Percentiles rank a stretch among this genome's conserved stretches.
Conservation (phyloP, 2,888 invertebrate genomes). For the Brachynemurus nebulosus region DNA sequence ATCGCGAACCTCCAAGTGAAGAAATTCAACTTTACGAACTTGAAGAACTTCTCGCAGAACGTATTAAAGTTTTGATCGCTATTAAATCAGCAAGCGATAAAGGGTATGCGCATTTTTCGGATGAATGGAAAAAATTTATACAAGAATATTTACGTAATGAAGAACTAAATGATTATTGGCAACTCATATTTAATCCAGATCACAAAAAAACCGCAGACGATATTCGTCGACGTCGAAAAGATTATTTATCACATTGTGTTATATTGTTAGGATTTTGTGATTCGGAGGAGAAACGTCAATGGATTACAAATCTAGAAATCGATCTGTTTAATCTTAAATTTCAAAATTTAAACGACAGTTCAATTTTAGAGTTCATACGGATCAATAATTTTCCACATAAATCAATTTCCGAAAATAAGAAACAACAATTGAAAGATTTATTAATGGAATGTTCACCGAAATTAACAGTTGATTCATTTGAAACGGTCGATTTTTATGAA, state of each 20-base stretch:
- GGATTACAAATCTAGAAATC: conserved; percentile 81
- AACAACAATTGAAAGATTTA: conserved; percentile 41
- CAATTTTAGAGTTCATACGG: conserved; percentile 50
- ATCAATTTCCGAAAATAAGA: conserved; percentile 53
- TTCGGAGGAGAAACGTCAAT: conserved; percentile 67
- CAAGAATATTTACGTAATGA: conserved; percentile 49
- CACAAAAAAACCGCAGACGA: conserved; percentile 43
- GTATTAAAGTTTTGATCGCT: conserved; percentile 62
- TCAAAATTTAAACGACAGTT: conserved; percentile 44
- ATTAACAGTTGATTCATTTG: conserved; percentile 37
- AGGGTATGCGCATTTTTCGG: conserved; percentile 44
- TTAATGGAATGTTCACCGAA: conserved; percentile 46
- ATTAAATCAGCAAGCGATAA: conserved; percentile 59
- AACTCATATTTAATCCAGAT: conserved; percentile 42
- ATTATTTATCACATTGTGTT: conserved; percentile 89
- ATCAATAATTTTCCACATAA: conserved; percentile 51
- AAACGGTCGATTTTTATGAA: conserved; percentile 58
- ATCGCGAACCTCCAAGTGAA: conserved; percentile 57
- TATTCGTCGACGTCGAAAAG: conserved; percentile 53
- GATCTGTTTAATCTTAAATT: conserved; percentile 80
- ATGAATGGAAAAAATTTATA: conserved; percentile 54
- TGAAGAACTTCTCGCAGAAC: conserved; percentile 73
- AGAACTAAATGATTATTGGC: conserved; percentile 48
- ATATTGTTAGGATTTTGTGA: conserved; percentile 82
- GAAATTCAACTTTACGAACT: conserved; percentile 70